These are phyloP conservation scores for Heliconius congener DNA, from an alignment of 1,140 invertebrate species.

Conservation along the genomic window DNA sequence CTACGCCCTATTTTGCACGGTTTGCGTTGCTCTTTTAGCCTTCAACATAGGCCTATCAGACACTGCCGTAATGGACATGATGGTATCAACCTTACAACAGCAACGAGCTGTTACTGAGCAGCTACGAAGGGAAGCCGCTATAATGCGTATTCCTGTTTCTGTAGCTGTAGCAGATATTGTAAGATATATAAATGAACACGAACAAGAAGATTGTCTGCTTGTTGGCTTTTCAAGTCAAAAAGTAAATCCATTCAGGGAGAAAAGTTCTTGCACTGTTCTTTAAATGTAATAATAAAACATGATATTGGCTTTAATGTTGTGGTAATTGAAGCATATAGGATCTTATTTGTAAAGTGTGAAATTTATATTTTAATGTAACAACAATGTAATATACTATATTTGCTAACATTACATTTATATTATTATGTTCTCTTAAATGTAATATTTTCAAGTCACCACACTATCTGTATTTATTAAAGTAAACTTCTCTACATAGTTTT, in stretches of 20 bases:
- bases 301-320: constrained; percentile 11
- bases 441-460: constrained; percentile 8
- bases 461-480: constrained; percentile 22
- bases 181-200: constrained; percentile 95
- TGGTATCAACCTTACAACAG: constrained; percentile 85
- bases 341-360: constrained; percentile 1
- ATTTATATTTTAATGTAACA: constrained; percentile 1
- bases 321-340: background rate
- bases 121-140: constrained; percentile 93
- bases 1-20: constrained; percentile 68
- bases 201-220: constrained; percentile 97
- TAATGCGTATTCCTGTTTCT: constrained; percentile 92
- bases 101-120: constrained; percentile 96
- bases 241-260: constrained; percentile 98
- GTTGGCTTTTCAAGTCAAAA: constrained; percentile 97
- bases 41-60: constrained; percentile 89
- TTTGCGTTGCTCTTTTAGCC: constrained; percentile 58
- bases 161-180: constrained; percentile 96
- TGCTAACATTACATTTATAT: background rate
- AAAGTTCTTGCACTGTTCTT: constrained; percentile 93
- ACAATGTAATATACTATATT: background rate
- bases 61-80: constrained; percentile 93
- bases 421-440: constrained; percentile 15
- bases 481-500: background rate
- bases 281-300: constrained; percentile 76